phyloP scores from a whole-genome alignment of 2,888 invertebrate species.

The Allophyes oxyacanthae region DNA sequence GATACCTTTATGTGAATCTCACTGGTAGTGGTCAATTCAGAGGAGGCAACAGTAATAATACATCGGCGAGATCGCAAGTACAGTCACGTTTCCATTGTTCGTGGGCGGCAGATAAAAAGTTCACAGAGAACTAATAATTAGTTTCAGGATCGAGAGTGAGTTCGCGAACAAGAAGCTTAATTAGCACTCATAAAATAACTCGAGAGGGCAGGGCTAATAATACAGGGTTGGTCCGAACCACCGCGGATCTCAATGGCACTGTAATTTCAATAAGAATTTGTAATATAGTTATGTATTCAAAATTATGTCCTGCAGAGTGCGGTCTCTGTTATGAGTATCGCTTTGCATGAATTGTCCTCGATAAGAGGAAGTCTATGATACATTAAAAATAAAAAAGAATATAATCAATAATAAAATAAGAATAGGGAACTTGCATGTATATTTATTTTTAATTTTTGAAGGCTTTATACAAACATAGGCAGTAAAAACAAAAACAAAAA shows the following conservation, averaged over 20 bases:
- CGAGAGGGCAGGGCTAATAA: constrained; percentile 30
- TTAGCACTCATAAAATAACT: constrained; percentile 80
- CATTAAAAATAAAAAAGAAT: too few relatives aligned
- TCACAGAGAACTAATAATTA: constrained; percentile 83
- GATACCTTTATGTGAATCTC: constrained; percentile 32
- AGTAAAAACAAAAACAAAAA: too few relatives aligned
- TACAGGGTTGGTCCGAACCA: constrained; percentile 19
- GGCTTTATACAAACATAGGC: too few relatives aligned
- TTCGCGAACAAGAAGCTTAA: constrained; percentile 83
- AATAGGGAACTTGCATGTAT: too few relatives aligned
- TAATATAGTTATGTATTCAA: background rate
- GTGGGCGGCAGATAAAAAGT: constrained; percentile 83
- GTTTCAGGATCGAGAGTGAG: constrained; percentile 77
- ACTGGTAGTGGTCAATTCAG: constrained; percentile 54
- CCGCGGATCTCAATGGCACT: constrained; percentile 23
- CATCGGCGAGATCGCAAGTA: constrained; percentile 75
- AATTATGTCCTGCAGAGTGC: too few relatives aligned
- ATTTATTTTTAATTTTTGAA: too few relatives aligned
- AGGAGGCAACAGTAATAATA: constrained; percentile 68
- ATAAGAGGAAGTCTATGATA: too few relatives aligned
- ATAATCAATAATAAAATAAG: too few relatives aligned
- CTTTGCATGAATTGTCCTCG: too few relatives aligned
- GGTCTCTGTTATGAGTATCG: too few relatives aligned
- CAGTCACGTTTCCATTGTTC: constrained; percentile 88
- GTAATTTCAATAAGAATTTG: constrained; percentile 15